Base-by-base conservation (phyloP, 2,888 invertebrate genomes). In the Mycogona germanica region DNA sequence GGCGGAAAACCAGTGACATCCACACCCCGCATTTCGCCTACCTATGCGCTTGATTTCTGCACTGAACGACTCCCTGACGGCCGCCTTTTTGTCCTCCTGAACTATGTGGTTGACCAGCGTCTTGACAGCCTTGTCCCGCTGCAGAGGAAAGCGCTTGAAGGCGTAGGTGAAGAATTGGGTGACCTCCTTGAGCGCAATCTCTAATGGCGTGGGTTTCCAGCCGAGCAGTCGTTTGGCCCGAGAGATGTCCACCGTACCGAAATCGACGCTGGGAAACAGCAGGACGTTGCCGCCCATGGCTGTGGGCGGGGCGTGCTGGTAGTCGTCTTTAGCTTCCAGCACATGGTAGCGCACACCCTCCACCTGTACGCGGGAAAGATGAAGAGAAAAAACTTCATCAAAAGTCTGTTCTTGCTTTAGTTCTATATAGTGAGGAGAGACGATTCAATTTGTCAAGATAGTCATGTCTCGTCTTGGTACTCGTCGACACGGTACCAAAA, bases 181-280 rank as follows among this genome's bases (percentile, higher is more conserved):
- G 1, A 67, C 69, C 42, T 66, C 64, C 30, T 62, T 61, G 1
- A 70, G 52, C 4, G 67, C 68, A 25, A 61, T 60, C 7, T 63
- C 58, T 63, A 66, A 66, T 1, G 65, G 60, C 0, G 70, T 69
- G 1, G 72, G 70, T 6, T 62, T 58, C 65, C 70, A 72, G 23
- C 61, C 61, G 0, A 72, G 60, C 14, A 60, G 35, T 3, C 61
- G 55, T 55, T 63, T 61, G 1, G 69, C 70, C 57, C 70, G 70
- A 5, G 62, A 57, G 17, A 65, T 67, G 52, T 69, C 66, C 0
- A 73, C 59, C 2, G 69, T 64, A 2, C 72, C 72, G 25, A 64
- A 57, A 19, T 62, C 64, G 1, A 72, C 72, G 1, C 70, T 69
- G 1, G 73, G 73, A 59, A 68, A 72, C 2, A 70, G 57, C 57